These are phyloP conservation scores for Macaria notata DNA, from an alignment of 2,888 invertebrate genomes.

Conservation along the genomic window DNA sequence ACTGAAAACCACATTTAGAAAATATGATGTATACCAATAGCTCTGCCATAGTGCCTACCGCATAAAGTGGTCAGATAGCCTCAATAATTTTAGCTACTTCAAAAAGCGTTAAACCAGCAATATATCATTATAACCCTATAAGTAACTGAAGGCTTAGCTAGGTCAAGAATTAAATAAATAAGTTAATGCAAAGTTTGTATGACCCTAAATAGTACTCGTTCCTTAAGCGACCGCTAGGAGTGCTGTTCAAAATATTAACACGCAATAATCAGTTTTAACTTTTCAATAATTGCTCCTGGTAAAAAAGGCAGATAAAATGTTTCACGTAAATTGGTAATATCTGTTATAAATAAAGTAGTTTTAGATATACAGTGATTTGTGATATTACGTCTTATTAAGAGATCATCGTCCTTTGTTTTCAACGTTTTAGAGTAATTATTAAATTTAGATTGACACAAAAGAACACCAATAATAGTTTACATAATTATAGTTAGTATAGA, in stretches of 20 bases:
- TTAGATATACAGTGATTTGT: conserved; percentile 77
- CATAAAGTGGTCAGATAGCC: conserved; percentile 42
- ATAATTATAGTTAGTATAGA: conserved; percentile 45
- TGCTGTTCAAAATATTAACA: too few species aligned
- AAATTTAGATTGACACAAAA: conserved; percentile 70
- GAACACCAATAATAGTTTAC: conserved; percentile 76
- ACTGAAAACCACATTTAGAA: background rate
- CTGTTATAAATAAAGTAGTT: conserved; percentile 52
- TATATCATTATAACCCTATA: conserved; percentile 2
- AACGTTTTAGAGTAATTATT: conserved; percentile 63
- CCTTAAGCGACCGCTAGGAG: too few species aligned
- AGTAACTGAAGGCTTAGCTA: conserved; percentile 10
- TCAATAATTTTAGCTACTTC: conserved; percentile 6
- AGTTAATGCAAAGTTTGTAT: too few species aligned
- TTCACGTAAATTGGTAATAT: conserved; percentile 28
- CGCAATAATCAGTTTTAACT: too few species aligned
- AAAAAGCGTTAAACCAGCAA: conserved; percentile 6
- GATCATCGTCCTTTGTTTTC: conserved; percentile 75
- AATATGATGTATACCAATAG: conserved; percentile 50
- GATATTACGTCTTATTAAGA: conserved; percentile 77
- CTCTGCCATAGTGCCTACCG: conserved; percentile 72
- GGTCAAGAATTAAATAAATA: too few species aligned
- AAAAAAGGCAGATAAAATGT: background rate
- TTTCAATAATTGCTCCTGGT: too few species aligned
- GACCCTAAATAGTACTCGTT: too few species aligned